phyloP scores from a whole-genome alignment of 2,113 vertebrate species.

The Thinocorus orbignyianus region DNA sequence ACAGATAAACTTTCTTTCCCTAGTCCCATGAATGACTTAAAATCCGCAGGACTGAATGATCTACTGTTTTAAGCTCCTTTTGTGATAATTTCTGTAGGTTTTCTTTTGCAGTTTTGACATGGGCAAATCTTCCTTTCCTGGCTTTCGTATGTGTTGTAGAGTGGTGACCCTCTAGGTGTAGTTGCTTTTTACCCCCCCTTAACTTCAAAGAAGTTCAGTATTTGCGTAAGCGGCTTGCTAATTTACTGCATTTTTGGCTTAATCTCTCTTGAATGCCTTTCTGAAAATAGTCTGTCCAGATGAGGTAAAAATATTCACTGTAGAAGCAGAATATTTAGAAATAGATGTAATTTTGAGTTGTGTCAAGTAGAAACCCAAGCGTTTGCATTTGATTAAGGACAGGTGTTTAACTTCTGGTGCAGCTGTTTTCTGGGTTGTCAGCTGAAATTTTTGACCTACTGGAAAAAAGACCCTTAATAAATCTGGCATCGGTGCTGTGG shows the following conservation, averaged over 20 bases:
- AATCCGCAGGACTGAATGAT: neutral
- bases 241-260: slow-evolving; percentile 34
- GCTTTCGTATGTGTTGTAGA: neutral
- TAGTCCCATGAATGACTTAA: neutral
- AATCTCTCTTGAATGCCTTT: neutral
- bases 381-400: slow-evolving; percentile 30
- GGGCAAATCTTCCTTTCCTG: neutral
- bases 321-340: slow-evolving; percentile 10
- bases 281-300: slow-evolving; percentile 44
- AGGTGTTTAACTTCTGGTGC: slow-evolving; percentile 27
- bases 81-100: neutral
- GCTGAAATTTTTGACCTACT: slow-evolving; percentile 6
- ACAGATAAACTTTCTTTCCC: neutral
- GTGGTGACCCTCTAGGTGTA: neutral
- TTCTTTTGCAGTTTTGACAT: neutral
- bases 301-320: slow-evolving; percentile 34
- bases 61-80: neutral
- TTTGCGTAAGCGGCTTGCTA: neutral
- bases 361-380: neutral
- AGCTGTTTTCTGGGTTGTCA: neutral
- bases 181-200: neutral
- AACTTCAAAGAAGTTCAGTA: neutral
- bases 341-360: slow-evolving; percentile 7
- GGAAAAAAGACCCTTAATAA: neutral
- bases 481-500: neutral